These are phyloP conservation scores for Lasioglossum lativentre DNA, from an alignment of 2,888 invertebrate genomes.

Conservation along the genomic window DNA sequence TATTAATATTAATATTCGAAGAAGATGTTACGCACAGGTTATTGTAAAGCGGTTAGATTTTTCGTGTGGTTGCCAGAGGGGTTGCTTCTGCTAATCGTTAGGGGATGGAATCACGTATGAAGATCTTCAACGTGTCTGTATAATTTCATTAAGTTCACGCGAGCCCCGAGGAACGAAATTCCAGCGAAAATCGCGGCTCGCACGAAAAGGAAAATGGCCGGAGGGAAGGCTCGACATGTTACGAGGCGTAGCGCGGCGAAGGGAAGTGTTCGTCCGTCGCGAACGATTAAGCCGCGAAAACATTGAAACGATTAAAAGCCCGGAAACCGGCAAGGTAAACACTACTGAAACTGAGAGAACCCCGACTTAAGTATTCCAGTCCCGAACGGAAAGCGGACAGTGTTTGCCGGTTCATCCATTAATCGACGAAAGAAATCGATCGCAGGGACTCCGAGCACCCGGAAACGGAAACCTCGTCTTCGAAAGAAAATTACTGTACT, in stretches of 20 bases:
- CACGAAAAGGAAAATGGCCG: neutral
- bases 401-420: constrained; percentile 32
- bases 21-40: neutral
- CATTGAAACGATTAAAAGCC: constrained; percentile 22
- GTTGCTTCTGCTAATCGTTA: neutral
- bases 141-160: neutral
- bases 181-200: neutral
- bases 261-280: neutral
- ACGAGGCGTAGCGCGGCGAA: neutral
- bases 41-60: neutral
- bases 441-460: neutral
- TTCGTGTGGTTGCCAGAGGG: neutral
- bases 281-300: constrained; percentile 33
- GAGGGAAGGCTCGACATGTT: neutral
- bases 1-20: neutral
- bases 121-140: neutral
- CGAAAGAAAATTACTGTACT: constrained; percentile 12
- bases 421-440: constrained; percentile 30
- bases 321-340: constrained; percentile 37
- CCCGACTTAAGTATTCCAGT: constrained; percentile 16
- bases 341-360: constrained; percentile 32
- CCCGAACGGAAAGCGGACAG: neutral
- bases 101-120: neutral
- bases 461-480: neutral
- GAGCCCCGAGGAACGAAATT: neutral